Base-by-base conservation (phyloP, 1,140 invertebrate genomes). In the Aleiodes sp. region DNA sequence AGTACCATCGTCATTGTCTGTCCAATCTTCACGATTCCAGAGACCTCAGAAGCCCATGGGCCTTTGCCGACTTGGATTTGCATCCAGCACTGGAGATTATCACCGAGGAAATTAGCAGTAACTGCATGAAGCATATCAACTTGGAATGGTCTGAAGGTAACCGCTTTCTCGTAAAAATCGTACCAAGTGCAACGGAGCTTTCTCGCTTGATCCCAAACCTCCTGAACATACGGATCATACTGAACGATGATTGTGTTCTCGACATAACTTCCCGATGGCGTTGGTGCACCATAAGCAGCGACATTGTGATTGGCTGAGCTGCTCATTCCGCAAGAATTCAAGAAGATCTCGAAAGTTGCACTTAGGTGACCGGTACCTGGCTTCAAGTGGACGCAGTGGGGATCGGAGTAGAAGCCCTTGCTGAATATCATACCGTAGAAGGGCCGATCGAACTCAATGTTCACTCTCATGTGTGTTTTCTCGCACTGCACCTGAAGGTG, bases 401-500 rank as follows among this genome's bases (percentile, higher is more conserved):
- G 89, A 79, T 96, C 94, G 75, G 94, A 96, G 85, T 96, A 97
- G 87, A 93, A 94, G 31, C 93, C 94, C 84, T 97, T 97, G 62
- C 94, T 96, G 88, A 98, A 98, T 73, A 98, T 96, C 91, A 97
- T 96, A 3, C 96, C 96, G 83, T 97, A 96, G 86, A 98, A 98
- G 0, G 96, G 95, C 28, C 95, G 88, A 81, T 97, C 96, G 85
- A 98, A 97, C 81, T 96, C 94, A 75, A 98, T 95, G 83, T 95
- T 96, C 6, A 97, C 95, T 26, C 94, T 88, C 96, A 98, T 98
- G 79, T 96, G 93, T 39, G 95, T 97, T 84, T 97, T 98, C 83
- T 97, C 96, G 83, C 96, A 98, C 80, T 97, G 95, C 41, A 98
- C 96, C 85, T 98, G 95, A 28, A 97, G 83, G 77, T 94, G 92